Evolutionary conservation across 2,888 invertebrate species (phyloP).

Genomic region (Hofmannophila pseudospretella): DNA sequence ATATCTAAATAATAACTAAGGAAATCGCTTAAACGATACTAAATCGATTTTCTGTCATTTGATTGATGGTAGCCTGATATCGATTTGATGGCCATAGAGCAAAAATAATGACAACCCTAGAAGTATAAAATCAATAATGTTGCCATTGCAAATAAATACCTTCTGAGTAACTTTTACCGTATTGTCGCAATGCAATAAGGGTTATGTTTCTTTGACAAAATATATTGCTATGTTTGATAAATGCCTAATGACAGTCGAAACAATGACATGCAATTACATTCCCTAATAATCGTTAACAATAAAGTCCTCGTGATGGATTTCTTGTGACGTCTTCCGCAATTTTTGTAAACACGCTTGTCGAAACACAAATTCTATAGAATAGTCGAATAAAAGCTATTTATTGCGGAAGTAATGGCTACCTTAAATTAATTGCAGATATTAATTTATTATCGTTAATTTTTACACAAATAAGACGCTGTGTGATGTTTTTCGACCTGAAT

Average conservation of each 20-base stretch:
- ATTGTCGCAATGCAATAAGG: constrained; percentile 44
- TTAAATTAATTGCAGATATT: constrained; percentile 71
- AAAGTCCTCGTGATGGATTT: constrained; percentile 39
- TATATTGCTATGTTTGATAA: constrained; percentile 23
- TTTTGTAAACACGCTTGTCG: constrained; percentile 79
- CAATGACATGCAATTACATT: constrained; percentile 46
- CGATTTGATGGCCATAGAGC: constrained; percentile 26
- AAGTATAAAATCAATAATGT: constrained; percentile 60
- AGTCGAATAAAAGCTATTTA: constrained; percentile 68
- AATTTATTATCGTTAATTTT: constrained; percentile 49
- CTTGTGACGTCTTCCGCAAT: constrained; percentile 67
- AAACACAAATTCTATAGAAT: constrained; percentile 70
- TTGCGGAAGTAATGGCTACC: constrained; percentile 79
- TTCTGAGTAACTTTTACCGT: constrained; percentile 49
- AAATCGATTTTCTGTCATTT: not conserved
- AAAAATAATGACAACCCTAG: constrained; percentile 39
- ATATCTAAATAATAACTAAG: too few relatives aligned
- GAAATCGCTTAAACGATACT: not conserved
- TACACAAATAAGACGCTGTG: constrained; percentile 29
- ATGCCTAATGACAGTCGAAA: constrained; percentile 21
- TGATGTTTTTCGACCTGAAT: constrained; percentile 30
- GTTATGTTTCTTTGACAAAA: constrained; percentile 45
- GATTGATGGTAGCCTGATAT: not conserved
- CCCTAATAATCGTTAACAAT: constrained; percentile 36
- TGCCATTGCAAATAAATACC: constrained; percentile 52